Conservation (phyloP, 23 tunicate species). For the Trididemnum nubilum region DNA sequence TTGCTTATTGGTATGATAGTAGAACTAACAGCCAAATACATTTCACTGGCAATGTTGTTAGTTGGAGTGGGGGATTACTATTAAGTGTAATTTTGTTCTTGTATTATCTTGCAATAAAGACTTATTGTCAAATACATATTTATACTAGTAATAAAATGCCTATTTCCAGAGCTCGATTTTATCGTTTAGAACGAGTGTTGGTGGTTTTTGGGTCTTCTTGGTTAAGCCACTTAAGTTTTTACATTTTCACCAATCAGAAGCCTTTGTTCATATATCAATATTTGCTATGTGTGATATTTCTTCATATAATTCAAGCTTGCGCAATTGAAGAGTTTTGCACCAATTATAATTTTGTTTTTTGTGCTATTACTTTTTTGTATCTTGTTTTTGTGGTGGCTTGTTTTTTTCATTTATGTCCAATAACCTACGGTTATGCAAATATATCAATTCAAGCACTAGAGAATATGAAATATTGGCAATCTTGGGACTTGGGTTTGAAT, state of each 20-base stretch:
- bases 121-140: neutral
- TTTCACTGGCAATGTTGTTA: conserved; percentile 16
- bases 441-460: neutral
- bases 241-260: neutral
- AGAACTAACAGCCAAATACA: conserved; percentile 1
- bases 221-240: neutral
- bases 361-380: neutral
- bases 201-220: neutral
- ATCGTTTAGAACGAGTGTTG: neutral
- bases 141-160: too few relatives aligned
- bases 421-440: conserved; percentile 9
- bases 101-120: neutral
- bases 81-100: neutral
- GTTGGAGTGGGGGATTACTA: conserved; percentile 15
- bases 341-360: neutral
- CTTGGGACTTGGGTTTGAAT: conserved; percentile 10
- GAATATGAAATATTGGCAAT: neutral
- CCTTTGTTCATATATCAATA: conserved; percentile 21
- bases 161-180: neutral
- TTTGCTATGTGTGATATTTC: conserved; percentile 3
- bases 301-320: conserved; percentile 24
- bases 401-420: neutral
- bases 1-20: conserved; percentile 25
- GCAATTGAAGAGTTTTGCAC: conserved; percentile 2
- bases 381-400: neutral